Base-by-base conservation (phyloP, 2,113 vertebrate species). In the Xiphorhynchus elegans region DNA sequence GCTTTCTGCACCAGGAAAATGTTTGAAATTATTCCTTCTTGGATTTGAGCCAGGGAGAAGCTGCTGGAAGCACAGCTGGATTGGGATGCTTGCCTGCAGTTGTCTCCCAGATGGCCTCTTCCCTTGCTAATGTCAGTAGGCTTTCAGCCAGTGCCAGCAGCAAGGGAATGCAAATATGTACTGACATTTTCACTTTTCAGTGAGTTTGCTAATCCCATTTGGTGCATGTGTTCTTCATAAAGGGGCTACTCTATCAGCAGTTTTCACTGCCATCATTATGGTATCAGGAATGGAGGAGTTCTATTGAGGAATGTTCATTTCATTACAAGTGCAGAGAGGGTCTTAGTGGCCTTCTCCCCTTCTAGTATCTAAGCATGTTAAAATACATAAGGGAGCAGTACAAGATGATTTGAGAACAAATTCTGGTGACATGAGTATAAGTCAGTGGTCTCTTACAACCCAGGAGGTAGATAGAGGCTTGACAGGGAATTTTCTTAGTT, bases 31-130 rank as follows among this genome's bases (percentile, higher is more conserved):
- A 73, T 60, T 89, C 13, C 12, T 53, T 21, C 35, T 73, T 96
- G 84, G 42, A 42, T 73, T 60, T 66, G 46, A 94, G 87, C 87
- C 81, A 90, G 74, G 50, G 83, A 93, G 89, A 91, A 94, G 84
- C 74, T 94, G 66, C 84, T 95, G 70, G 89, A 94, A 94, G 42
- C 84, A 62, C 87, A 95, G 66, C 81, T 95, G 74, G 89, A 91
- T 58, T 83, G 70, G 78, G 58, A 76, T 79, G 49, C 17, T 10
- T 94, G 84, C 77, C 62, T 91, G 62, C 69, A 82, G 62, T 96
- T 87, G 70, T 89, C 70, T 96, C 81, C 53, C 69, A 87, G 78
- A 91, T 85, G 56, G 62, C 77, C 44, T 28, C 25, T 89, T 89
- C 74, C 66, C 31, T 75, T 84, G n/a, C 49, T 95, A 87, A 93